Percentiles rank a stretch among this genome's conserved stretches.
These are phyloP conservation scores for Sula dactylatra DNA, from an alignment of 2,113 vertebrate genomes.

Conservation along the genomic window DNA sequence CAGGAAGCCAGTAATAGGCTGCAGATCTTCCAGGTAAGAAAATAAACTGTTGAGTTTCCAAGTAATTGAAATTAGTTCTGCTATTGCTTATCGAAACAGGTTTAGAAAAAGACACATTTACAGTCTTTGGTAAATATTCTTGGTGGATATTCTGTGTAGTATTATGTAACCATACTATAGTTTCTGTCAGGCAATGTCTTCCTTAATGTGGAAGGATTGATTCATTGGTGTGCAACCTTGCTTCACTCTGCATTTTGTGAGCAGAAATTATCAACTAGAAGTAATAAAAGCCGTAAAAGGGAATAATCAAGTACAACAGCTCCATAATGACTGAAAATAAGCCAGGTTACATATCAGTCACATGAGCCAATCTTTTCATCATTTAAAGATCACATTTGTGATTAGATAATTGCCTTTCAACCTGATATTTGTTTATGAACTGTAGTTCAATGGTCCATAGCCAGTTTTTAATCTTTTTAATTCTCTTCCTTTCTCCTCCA, in stretches of 20 bases:
- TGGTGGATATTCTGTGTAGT: not conserved
- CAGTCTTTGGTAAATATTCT: not conserved
- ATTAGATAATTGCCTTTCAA: not conserved
- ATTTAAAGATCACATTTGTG: not conserved
- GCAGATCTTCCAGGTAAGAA: conserved; percentile 80
- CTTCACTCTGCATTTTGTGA: not conserved
- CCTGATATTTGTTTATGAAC: not conserved
- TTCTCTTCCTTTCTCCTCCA: not conserved
- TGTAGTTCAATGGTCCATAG: not conserved
- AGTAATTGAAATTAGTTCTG: not conserved
- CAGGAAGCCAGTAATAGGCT: conserved; percentile 84
- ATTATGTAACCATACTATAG: not conserved
- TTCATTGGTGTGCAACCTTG: not conserved
- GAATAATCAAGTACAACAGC: not conserved
- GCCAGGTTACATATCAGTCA: not conserved
- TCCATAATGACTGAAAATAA: not conserved
- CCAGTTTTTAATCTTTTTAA: not conserved
- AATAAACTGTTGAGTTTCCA: not conserved
- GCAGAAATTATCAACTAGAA: not conserved
- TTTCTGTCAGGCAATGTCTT: not conserved
- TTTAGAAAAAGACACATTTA: not conserved
- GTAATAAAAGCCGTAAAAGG: not conserved
- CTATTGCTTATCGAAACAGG: not conserved
- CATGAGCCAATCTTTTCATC: not conserved
- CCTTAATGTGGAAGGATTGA: not conserved